Evolutionary conservation across 2,797 vertebrate genomes (phyloP).

Genomic region (Onychomys leucogaster): DNA sequence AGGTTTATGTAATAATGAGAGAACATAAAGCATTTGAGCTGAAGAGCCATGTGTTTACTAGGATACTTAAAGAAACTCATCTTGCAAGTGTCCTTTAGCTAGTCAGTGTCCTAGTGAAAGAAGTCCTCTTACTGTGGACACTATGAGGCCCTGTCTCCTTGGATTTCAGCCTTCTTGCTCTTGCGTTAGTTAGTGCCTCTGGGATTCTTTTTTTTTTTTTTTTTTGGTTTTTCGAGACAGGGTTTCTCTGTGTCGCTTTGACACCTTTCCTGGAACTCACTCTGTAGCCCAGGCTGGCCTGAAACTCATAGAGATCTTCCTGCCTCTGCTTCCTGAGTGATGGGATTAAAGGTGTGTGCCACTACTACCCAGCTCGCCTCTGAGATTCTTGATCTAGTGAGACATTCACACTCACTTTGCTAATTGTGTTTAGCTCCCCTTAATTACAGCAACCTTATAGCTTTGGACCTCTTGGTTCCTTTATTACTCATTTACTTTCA

Average conservation of each 20-base stretch:
- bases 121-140: neutral
- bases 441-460: neutral
- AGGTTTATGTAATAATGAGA: neutral
- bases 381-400: neutral
- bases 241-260: no score
- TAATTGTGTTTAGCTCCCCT: neutral
- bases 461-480: neutral
- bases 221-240: no score
- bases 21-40: neutral
- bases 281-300: no score
- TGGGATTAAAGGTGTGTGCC: no score
- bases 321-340: no score
- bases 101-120: neutral
- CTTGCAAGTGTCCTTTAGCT: neutral
- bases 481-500: neutral
- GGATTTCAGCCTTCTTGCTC: neutral
- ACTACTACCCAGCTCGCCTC: no score
- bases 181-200: constrained; percentile 42
- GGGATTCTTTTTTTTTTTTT: neutral
- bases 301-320: no score
- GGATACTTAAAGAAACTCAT: neutral
- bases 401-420: neutral
- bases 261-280: no score
- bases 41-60: neutral
- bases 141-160: neutral